Percentiles rank a stretch among this genome's conserved stretches.
Evolutionary conservation across 2,113 vertebrate genomes (phyloP).

Genomic region (Perognathus longimembris): DNA sequence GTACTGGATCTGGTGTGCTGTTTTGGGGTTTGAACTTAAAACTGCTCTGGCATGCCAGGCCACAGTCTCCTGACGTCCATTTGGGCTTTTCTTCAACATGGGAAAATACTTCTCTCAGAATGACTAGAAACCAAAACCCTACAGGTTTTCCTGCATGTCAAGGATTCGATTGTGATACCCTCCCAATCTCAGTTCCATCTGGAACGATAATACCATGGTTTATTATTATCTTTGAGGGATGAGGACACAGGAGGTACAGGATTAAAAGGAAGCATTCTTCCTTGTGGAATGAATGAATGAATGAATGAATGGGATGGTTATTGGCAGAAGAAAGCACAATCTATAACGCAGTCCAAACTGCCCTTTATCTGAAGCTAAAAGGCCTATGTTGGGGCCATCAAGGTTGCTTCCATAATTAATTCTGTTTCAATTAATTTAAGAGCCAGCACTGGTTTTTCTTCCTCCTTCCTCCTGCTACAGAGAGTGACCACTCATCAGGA

Average conservation of each 20-base stretch:
- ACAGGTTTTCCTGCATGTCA: neutral
- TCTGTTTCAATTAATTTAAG: conserved; percentile 30
- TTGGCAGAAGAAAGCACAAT: neutral
- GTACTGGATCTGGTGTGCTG: conserved; percentile 5
- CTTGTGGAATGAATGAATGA: neutral
- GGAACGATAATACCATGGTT: neutral
- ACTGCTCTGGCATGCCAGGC: neutral
- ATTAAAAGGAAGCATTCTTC: conserved; percentile 27
- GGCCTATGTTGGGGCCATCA: neutral
- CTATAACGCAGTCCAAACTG: neutral
- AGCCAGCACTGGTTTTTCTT: neutral
- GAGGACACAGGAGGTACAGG: neutral
- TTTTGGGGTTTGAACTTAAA: conserved; percentile 41
- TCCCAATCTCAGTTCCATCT: neutral
- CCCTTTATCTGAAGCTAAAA: neutral
- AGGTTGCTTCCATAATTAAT: neutral
- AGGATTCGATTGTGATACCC: neutral
- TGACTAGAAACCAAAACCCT: neutral
- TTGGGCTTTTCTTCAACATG: neutral
- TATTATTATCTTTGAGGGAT: conserved; percentile 32
- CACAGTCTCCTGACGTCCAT: neutral
- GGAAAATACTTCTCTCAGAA: neutral
- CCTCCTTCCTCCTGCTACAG: neutral
- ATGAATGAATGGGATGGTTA: neutral
- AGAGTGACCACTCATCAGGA: neutral